phyloP scores from a whole-genome alignment of 2,113 vertebrate genomes.

The Ctenomys sociabilis region DNA sequence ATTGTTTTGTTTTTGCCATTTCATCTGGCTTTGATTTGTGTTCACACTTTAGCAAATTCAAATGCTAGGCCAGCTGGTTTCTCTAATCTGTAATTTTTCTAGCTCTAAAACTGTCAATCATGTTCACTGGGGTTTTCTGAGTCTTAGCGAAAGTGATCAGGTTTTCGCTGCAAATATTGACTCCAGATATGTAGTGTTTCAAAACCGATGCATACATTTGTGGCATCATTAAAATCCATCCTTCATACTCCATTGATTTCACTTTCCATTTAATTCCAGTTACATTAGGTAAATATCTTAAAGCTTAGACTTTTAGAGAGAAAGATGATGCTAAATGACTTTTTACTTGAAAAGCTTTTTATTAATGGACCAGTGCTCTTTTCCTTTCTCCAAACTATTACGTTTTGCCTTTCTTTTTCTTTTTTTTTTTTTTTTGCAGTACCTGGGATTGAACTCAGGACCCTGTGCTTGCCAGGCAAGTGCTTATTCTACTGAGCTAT shows the following conservation, averaged over 20 bases:
- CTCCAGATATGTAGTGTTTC: not conserved
- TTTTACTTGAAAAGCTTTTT: constrained; percentile 38
- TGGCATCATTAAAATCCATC: not conserved
- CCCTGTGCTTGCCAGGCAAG: too few relatives aligned
- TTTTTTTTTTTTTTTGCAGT: too few relatives aligned
- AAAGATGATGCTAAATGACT: not conserved
- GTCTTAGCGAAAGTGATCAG: not conserved
- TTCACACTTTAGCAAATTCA: constrained; percentile 62
- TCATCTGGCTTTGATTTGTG: constrained; percentile 54
- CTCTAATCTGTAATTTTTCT: constrained; percentile 39
- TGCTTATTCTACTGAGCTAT: too few relatives aligned
- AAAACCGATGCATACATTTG: not conserved
- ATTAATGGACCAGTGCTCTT: not conserved
- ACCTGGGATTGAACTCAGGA: too few relatives aligned
- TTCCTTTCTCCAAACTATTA: not conserved
- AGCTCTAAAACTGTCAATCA: not conserved
- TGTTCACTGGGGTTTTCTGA: constrained; percentile 26
- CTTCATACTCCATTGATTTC: not conserved
- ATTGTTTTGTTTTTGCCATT: constrained; percentile 35
- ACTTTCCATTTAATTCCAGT: constrained; percentile 40
- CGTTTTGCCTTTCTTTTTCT: not conserved
- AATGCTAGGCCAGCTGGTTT: constrained; percentile 45
- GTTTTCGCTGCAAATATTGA: not conserved
- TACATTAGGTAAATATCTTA: not conserved
- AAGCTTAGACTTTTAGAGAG: not conserved